Percentiles rank a stretch among this genome's conserved stretches.
Evolutionary conservation across 2,113 vertebrate species (phyloP).

Genomic region (Atlantisia rogersi): DNA sequence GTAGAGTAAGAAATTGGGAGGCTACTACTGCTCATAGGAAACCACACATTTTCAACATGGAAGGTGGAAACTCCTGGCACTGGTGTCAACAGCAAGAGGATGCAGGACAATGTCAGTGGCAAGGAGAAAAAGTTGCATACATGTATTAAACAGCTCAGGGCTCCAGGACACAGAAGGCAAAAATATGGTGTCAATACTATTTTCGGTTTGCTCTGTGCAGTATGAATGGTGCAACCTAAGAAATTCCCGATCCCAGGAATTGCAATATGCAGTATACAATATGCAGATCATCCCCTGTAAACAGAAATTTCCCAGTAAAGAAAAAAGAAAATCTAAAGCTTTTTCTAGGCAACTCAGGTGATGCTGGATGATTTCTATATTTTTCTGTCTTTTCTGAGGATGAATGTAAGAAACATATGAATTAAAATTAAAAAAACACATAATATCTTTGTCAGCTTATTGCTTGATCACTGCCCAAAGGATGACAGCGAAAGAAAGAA

Average conservation of each 20-base stretch:
- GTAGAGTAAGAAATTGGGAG: background rate
- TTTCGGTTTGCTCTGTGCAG: background rate
- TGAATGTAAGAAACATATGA: background rate
- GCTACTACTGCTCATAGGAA: background rate
- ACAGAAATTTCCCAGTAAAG: background rate
- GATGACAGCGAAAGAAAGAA: background rate
- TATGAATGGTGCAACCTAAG: background rate
- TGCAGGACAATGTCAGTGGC: background rate
- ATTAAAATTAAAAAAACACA: background rate
- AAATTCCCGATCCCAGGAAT: background rate
- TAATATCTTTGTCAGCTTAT: background rate
- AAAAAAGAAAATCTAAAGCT: background rate
- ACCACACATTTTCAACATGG: background rate
- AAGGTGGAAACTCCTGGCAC: background rate
- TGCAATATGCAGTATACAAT: background rate
- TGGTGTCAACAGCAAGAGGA: background rate
- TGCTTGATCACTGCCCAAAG: background rate
- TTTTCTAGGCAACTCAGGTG: background rate
- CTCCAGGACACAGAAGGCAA: background rate
- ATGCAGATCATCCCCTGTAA: background rate
- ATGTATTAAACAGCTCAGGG: background rate
- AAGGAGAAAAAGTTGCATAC: background rate
- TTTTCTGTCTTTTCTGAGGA: background rate
- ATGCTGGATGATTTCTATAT: background rate
- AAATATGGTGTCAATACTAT: fast-evolving